Evolutionary conservation across 2,888 invertebrate genomes (phyloP), one percentile per base, ranked within the genome.

Genomic region (Philereme transversata): DNA sequence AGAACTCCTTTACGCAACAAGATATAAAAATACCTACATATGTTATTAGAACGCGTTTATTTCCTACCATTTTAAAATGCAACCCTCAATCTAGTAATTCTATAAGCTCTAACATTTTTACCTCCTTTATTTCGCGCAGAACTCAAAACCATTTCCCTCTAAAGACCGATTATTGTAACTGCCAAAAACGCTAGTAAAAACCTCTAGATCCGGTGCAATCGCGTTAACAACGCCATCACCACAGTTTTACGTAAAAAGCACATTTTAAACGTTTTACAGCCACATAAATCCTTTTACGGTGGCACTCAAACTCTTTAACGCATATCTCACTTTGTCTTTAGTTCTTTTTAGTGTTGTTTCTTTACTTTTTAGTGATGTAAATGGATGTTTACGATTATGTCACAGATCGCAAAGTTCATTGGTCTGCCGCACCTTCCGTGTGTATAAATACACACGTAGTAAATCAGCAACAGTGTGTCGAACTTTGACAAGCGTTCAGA

Each of bases 401-500:
- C 65, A 65, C 56, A 50, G 47, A 55, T 43, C 35, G 46, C 33
- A 22, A 71, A 46, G 62, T 62, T 62, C 62, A 36, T 55, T 62
- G 58, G 48, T 51, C 58, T 77, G 44, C 53, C 51, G 47, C 57
- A 55, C 54, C 62, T 62, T 51, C 59, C 45, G 53, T 50, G 48
- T 44, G 48, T 58, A 58, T 44, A 58, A 53, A 58, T 58, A 58
- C 36, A 35, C 71, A 60, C 59, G 38, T 38, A 51, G 57, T 54
- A 57, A 51, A 56, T 44, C 47, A 47, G 38, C 40, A 40, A 51
- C 34, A 57, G 51, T 58, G 84, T 87, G 89, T 87, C 87, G 86
- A 89, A 89, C 84, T 87, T 88, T 89, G 90, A 90, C 89, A 88
- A 79, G 81, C 81, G 75, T 76, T 88, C 88, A 88, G 88, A 90